Evolutionary conservation across 2,797 vertebrate genomes (phyloP).

Genomic region (Pseudochromis fuscus): DNA sequence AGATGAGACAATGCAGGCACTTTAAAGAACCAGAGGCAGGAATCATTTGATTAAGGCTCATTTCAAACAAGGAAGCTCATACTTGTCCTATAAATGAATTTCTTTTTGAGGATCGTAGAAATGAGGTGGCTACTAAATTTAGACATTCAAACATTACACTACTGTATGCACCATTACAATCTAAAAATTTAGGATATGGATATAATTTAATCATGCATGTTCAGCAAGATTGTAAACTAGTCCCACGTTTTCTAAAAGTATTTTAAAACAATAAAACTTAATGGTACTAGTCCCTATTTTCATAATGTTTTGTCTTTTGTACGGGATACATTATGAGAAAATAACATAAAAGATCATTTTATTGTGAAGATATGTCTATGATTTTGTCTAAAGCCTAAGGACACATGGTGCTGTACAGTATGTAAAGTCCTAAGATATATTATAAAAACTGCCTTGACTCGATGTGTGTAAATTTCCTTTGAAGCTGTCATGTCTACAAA

Average conservation of each 20-base stretch:
- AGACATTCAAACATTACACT: conserved; percentile 5
- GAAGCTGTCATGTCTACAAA: neutral
- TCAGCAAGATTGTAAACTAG: neutral
- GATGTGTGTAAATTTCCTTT: neutral
- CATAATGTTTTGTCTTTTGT: neutral
- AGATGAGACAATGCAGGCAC: neutral
- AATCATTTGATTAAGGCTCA: neutral
- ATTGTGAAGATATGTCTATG: neutral
- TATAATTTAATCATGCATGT: neutral
- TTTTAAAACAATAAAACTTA: neutral
- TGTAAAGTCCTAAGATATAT: neutral
- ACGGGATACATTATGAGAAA: neutral
- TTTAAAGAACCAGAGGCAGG: neutral
- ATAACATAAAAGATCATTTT: neutral
- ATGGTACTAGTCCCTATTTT: neutral
- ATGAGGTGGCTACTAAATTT: neutral
- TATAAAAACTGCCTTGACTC: neutral
- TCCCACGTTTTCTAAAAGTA: neutral
- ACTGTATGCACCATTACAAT: neutral
- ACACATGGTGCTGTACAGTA: neutral
- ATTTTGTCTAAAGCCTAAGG: no score
- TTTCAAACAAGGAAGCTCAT: neutral
- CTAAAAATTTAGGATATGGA: neutral
- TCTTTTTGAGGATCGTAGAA: neutral
- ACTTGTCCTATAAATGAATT: neutral